Evolutionary conservation across 2,888 invertebrate genomes (phyloP).

Genomic region (Laothoe populi): DNA sequence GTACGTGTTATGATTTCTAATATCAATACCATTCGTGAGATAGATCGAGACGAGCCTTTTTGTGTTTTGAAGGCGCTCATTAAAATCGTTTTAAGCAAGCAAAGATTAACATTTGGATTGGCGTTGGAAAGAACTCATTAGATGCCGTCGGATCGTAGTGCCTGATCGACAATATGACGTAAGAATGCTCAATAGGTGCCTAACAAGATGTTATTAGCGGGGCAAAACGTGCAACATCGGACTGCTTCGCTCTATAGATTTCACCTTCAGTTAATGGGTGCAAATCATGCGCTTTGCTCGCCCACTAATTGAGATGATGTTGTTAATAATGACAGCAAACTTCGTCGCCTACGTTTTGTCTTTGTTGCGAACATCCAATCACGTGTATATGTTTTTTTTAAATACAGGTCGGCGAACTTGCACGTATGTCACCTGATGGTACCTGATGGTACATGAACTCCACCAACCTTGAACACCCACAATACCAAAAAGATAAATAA

Average conservation of each 20-base stretch:
- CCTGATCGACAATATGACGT: constrained; percentile 64
- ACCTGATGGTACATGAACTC: too few relatives aligned
- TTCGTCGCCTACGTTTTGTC: constrained; percentile 37
- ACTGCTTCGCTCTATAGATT: constrained; percentile 57
- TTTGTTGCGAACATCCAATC: constrained; percentile 39
- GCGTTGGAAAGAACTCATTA: constrained; percentile 66
- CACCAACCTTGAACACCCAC: too few relatives aligned
- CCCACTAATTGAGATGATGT: constrained; percentile 51
- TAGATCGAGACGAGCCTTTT: constrained; percentile 54
- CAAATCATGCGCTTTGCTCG: constrained; percentile 55
- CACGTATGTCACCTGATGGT: too few relatives aligned
- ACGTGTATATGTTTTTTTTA: constrained; percentile 33
- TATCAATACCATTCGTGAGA: constrained; percentile 62
- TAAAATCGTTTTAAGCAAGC: constrained; percentile 60
- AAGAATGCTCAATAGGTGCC: constrained; percentile 67
- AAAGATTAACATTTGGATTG: constrained; percentile 60
- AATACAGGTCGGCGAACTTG: too few relatives aligned
- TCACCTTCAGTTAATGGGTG: constrained; percentile 64
- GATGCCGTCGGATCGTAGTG: constrained; percentile 56
- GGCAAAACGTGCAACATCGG: constrained; percentile 42
- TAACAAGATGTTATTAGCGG: constrained; percentile 69
- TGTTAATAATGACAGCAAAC: constrained; percentile 42
- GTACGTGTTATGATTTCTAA: constrained; percentile 61
- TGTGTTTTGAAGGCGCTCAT: constrained; percentile 56
- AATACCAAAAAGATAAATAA: too few relatives aligned